Conservation (phyloP, 1,140 invertebrate species). For the Solenopsis fugax region DNA sequence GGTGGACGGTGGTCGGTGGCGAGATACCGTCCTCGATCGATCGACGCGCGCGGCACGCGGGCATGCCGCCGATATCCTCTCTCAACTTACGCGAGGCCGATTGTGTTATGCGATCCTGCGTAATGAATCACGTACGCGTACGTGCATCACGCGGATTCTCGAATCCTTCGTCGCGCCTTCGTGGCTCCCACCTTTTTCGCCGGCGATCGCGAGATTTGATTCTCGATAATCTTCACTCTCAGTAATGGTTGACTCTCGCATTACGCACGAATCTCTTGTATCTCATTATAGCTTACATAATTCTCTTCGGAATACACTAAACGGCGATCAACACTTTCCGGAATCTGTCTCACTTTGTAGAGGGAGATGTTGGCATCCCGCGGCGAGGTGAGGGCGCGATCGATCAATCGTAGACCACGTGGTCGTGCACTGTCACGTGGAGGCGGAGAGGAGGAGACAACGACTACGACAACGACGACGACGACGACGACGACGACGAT, state of each 20-base stretch:
- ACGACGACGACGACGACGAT: not conserved
- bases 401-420: constrained; percentile 70
- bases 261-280: not conserved
- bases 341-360: not conserved
- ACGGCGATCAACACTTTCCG: constrained; percentile 15
- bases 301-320: not conserved
- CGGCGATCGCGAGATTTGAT: not conserved
- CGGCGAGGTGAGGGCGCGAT: constrained; percentile 34
- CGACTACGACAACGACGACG: not conserved
- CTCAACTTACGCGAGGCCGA: not conserved
- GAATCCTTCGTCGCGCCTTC: constrained; percentile 4
- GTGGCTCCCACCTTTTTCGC: not conserved
- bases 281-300: constrained; percentile 13
- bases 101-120: not conserved
- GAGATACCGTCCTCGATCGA: constrained; percentile 46
- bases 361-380: constrained; percentile 30
- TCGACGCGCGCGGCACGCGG: constrained; percentile 55
- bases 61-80: constrained; percentile 34
- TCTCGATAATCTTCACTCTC: not conserved
- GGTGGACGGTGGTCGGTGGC: constrained; percentile 43
- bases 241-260: not conserved
- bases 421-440: constrained; percentile 76
- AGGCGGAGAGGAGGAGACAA: constrained; percentile 35
- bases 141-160: not conserved
- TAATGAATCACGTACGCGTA: constrained; percentile 20